These are phyloP conservation scores for Lamellibrachia columna DNA, from an alignment of 2,888 invertebrate genomes.

Conservation along the genomic window DNA sequence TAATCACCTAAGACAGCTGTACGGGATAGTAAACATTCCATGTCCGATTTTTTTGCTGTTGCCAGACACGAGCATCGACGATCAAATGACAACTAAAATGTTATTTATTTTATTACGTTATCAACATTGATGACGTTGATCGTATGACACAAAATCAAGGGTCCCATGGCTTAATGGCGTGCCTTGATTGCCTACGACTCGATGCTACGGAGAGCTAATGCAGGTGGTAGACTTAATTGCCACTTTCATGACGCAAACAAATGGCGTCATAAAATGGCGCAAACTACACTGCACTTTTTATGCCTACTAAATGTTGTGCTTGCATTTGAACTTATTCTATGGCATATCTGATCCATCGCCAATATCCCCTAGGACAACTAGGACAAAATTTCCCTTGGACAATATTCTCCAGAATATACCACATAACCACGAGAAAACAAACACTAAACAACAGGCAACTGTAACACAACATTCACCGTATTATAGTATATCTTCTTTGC, in stretches of 20 bases:
- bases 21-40: background rate
- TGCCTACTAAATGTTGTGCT: background rate
- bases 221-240: background rate
- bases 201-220: background rate
- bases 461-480: too few relatives aligned
- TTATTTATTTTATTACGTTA: background rate
- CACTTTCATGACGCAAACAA: background rate
- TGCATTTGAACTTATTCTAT: too few relatives aligned
- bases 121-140: background rate
- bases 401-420: too few relatives aligned
- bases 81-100: background rate
- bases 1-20: background rate
- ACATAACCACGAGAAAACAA: too few relatives aligned
- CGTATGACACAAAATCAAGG: background rate
- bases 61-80: background rate
- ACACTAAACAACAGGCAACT: too few relatives aligned
- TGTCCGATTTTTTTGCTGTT: background rate
- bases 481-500: too few relatives aligned
- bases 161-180: background rate
- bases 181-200: background rate
- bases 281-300: background rate
- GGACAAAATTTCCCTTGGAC: too few relatives aligned
- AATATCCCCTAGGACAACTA: too few relatives aligned
- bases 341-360: too few relatives aligned
- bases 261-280: background rate